These are phyloP conservation scores for Sigmodon hispidus DNA, from an alignment of 2,113 vertebrate genomes.

Conservation along the genomic window DNA sequence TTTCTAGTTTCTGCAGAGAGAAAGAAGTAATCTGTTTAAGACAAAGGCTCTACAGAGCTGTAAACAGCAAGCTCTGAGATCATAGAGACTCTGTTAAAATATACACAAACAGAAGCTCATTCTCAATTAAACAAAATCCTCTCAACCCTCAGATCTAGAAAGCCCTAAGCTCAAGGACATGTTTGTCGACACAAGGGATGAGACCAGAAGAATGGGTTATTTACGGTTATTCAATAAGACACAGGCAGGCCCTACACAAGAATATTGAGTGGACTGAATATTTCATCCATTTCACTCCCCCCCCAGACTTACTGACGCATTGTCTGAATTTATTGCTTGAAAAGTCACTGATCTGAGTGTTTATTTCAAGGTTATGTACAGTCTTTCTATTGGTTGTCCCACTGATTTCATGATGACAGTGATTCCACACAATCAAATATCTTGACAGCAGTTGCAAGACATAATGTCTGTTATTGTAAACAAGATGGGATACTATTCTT, in stretches of 20 bases:
- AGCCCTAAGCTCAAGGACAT: neutral
- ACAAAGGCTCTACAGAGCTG: neutral
- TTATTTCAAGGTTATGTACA: neutral
- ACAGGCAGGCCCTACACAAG: neutral
- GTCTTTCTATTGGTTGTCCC: neutral
- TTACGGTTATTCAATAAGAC: neutral
- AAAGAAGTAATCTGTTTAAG: neutral
- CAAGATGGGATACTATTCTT: neutral
- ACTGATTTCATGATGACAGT: neutral
- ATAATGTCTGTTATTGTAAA: neutral
- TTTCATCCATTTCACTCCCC: neutral
- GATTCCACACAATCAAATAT: neutral
- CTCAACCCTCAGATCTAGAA: neutral
- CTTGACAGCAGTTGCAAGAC: neutral
- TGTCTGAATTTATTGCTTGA: neutral
- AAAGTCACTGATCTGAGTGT: conserved; percentile 21
- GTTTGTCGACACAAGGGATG: neutral
- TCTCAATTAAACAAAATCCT: conserved; percentile 7
- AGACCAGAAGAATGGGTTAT: neutral
- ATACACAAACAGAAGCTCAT: neutral
- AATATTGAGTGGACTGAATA: neutral
- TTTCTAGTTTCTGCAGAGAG: neutral
- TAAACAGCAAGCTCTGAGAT: neutral
- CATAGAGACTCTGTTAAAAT: neutral
- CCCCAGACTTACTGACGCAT: neutral